phyloP scores from a whole-genome alignment of 2,113 vertebrate genomes.

The Prionailurus viverrinus region DNA sequence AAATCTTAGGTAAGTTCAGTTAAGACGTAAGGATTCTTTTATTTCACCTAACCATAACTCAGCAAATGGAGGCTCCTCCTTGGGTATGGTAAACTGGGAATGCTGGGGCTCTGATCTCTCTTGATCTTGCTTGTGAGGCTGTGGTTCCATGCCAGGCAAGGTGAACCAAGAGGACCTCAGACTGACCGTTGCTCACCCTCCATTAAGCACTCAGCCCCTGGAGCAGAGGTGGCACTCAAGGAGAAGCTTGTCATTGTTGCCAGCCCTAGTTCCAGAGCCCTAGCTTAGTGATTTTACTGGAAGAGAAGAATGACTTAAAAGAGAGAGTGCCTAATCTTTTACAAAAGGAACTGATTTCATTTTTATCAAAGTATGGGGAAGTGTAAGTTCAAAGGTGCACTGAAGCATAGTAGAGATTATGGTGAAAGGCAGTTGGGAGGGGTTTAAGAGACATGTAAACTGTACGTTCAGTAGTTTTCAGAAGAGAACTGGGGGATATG shows the following conservation, averaged over 20 bases:
- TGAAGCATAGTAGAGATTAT: neutral
- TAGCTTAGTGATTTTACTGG: neutral
- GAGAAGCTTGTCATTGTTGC: neutral
- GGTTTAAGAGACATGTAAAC: neutral
- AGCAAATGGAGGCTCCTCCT: no score
- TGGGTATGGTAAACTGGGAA: neutral
- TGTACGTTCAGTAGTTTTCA: neutral
- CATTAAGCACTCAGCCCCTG: neutral
- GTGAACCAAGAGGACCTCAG: neutral
- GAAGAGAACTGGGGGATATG: neutral
- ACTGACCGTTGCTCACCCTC: no score
- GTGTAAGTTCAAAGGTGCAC: neutral
- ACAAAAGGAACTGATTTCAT: neutral
- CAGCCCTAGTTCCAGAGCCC: neutral
- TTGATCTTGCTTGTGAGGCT: neutral
- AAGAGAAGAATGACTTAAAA: neutral
- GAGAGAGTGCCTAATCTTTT: neutral
- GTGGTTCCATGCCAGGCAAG: neutral
- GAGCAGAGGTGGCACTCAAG: accelerated
- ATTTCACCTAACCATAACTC: neutral
- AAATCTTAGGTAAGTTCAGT: neutral
- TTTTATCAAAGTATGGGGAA: neutral
- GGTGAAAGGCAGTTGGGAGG: neutral
- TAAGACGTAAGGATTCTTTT: neutral
- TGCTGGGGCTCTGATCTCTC: neutral